Base-by-base conservation (phyloP, 2,113 vertebrate species). In the Plotosus lineatus region DNA sequence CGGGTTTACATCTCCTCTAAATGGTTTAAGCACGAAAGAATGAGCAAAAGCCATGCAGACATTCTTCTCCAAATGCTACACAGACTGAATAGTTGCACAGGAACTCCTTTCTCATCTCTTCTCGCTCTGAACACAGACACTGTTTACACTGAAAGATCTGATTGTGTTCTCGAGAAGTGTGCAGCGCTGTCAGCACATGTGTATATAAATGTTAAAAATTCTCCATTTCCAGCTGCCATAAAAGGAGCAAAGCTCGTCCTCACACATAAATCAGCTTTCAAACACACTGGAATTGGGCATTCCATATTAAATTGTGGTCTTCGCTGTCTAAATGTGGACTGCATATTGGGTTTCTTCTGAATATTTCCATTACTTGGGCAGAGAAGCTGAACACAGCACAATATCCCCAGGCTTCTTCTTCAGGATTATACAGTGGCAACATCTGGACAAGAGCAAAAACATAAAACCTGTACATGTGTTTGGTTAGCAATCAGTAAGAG, bases 141-240 rank as follows among this genome's bases (percentile, higher is more conserved):
- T 81, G 69, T 83, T 80, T 83, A 85, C 36, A 66, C 69, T 65
- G 40, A 66, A 74, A 75, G 65, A 83, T 73, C 56, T 33, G n/a
- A 56, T 68, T 78, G 77, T 56, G 42, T 50, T 74, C 77, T 33
- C 50, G 44, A 17, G 48, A 33, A 28, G 9, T 77, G 58, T 31
- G 55, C 63, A 56, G 17, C 55, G 38, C 79, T 42, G 55, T 44
- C 31, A 80, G 56, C 5, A 12, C 12, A 48, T 31, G 63, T 84
- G 55, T 84, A 77, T 55, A 80, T 76, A 81, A 78, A 68, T 74
- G 75, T 83, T 61, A 69, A 74, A 65, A 83, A 76, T 6, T 42
- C 75, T 73, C 60, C 48, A 75, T 14, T 75, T 78, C 79, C 50
- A 82, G 42, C 71, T 75, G 68, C 53, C 38, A 48, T 61, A 51